Evolutionary conservation across 1,140 invertebrate genomes (phyloP).

Genomic region (Melanaphis sacchari): DNA sequence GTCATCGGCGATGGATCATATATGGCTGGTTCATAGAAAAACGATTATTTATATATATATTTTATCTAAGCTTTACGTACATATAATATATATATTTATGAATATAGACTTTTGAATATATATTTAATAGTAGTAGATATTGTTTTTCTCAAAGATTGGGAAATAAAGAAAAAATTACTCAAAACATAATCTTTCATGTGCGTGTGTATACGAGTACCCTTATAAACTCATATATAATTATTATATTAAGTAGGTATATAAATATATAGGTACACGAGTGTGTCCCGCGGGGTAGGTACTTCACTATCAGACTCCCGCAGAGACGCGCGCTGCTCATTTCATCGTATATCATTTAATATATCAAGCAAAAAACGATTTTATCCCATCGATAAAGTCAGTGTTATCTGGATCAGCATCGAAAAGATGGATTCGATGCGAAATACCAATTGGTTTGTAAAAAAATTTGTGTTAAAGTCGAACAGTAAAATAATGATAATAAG

Average conservation of each 20-base stretch:
- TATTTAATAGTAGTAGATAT: neutral
- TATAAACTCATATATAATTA: neutral
- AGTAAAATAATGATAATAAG: too few relatives aligned
- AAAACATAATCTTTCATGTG: neutral
- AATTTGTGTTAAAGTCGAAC: too few relatives aligned
- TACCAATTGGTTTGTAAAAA: neutral
- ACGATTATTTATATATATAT: neutral
- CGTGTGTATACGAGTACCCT: neutral
- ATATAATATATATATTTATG: neutral
- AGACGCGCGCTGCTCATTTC: neutral
- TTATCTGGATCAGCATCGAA: neutral
- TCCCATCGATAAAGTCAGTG: neutral
- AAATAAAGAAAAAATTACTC: neutral
- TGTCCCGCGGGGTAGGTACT: neutral
- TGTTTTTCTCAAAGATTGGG: neutral
- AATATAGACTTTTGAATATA: too few relatives aligned
- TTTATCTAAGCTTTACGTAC: neutral
- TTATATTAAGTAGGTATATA: neutral
- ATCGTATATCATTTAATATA: neutral
- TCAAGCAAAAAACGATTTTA: neutral
- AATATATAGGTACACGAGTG: neutral
- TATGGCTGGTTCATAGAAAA: neutral
- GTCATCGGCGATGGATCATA: neutral
- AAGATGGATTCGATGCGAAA: neutral
- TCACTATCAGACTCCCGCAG: neutral